Percentiles rank a stretch among this genome's conserved stretches.
phyloP scores from a whole-genome alignment of 1,140 invertebrate genomes.

The Cyrtorhinus lividipennis region DNA sequence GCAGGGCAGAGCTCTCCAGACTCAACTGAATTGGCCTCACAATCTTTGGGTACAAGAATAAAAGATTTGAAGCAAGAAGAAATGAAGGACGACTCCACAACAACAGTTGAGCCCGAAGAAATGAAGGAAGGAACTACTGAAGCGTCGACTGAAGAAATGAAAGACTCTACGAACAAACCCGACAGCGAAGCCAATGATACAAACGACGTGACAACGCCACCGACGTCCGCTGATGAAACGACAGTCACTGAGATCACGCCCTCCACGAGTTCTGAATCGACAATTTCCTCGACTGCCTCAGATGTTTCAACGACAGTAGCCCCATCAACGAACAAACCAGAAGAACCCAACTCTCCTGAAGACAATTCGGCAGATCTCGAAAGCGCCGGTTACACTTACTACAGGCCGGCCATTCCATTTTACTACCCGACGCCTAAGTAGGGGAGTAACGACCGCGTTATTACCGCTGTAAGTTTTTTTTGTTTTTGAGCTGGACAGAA shows the following conservation, averaged over 20 bases:
- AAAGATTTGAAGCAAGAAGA: background rate
- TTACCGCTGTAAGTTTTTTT: too few relatives aligned
- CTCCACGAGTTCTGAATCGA: background rate
- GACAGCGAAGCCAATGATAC: background rate
- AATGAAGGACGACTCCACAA: background rate
- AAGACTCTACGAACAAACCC: background rate
- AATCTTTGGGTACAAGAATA: background rate
- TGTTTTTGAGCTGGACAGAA: too few relatives aligned
- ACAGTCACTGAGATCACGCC: background rate
- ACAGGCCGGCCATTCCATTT: background rate
- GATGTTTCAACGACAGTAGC: background rate
- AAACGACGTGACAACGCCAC: background rate
- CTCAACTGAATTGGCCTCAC: background rate
- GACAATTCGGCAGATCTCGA: background rate
- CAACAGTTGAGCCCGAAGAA: background rate
- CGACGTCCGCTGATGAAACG: background rate
- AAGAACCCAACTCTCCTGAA: background rate
- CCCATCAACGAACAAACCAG: background rate
- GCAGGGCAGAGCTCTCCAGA: background rate
- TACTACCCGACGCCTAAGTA: background rate
- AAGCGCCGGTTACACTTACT: background rate
- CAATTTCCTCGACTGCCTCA: background rate
- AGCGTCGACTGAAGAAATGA: conserved; percentile 1
- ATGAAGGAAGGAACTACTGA: background rate
- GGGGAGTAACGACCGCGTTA: too few relatives aligned